Evolutionary conservation across 1,140 invertebrate genomes (phyloP).

Genomic region (Linepithema humile): DNA sequence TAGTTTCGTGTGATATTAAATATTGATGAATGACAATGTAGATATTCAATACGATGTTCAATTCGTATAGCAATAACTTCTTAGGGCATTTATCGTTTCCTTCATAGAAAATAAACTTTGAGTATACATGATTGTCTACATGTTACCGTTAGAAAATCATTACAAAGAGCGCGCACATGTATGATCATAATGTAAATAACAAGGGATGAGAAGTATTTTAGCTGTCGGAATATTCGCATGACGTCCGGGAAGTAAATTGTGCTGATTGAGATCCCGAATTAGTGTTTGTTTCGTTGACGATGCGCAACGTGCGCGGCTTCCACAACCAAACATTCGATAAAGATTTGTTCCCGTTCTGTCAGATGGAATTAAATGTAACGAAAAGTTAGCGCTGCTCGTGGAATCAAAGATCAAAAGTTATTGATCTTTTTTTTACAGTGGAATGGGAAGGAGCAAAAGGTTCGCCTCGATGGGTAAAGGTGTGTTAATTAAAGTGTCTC

Average conservation of each 20-base stretch:
- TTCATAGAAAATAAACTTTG: too few relatives aligned
- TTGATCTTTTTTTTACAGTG: conserved; percentile 13
- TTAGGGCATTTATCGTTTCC: too few relatives aligned
- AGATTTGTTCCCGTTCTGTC: background rate
- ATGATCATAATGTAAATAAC: conserved; percentile 11
- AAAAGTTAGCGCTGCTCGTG: background rate
- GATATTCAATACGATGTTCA: too few relatives aligned
- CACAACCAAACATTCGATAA: background rate
- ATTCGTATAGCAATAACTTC: too few relatives aligned
- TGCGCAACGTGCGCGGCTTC: conserved; percentile 16
- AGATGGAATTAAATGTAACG: conserved; percentile 22
- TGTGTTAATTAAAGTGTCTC: conserved; percentile 71
- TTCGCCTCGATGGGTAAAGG: conserved; percentile 39
- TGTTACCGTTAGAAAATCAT: conserved; percentile 1
- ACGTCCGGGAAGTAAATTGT: conserved; percentile 19
- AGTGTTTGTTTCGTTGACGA: conserved; percentile 39
- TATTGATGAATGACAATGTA: background rate
- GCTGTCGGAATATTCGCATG: conserved; percentile 35
- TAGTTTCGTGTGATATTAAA: background rate
- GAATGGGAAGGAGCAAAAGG: conserved; percentile 24
- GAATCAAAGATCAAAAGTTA: conserved; percentile 60
- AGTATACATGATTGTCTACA: too few relatives aligned
- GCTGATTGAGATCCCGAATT: conserved; percentile 33
- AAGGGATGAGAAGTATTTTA: conserved; percentile 45
- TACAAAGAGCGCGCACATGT: background rate